Percentiles rank a stretch among this genome's conserved stretches.
phyloP scores from a whole-genome alignment of 1,140 invertebrate species.

The Macrosteles quadrilineatus region DNA sequence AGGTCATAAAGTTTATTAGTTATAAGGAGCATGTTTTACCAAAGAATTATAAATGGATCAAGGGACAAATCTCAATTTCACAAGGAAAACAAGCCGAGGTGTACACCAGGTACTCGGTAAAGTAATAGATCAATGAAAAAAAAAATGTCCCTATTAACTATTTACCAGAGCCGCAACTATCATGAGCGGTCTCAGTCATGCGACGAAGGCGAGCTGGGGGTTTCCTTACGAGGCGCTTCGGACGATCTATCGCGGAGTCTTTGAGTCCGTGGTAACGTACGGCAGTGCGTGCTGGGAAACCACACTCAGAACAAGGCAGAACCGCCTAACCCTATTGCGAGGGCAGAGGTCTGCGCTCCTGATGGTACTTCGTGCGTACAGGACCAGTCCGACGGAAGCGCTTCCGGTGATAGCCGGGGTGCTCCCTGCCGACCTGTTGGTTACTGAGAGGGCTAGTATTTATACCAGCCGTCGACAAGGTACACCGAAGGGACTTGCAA shows the following conservation, averaged over 20 bases:
- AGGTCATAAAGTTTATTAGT: no score
- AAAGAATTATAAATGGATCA: no score
- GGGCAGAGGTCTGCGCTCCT: conserved; percentile 23
- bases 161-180: neutral
- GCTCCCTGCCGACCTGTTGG: neutral
- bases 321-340: neutral
- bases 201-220: neutral
- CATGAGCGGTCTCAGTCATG: neutral
- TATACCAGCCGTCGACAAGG: neutral
- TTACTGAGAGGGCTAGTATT: neutral
- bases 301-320: neutral
- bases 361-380: conserved; percentile 13
- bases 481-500: neutral
- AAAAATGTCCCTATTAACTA: no score
- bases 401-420: neutral
- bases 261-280: conserved; percentile 5
- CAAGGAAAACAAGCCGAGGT: no score
- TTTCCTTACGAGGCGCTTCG: neutral
- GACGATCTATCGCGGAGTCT: conserved; percentile 7
- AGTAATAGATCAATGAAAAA: no score
- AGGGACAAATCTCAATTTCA: no score
- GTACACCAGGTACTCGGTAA: no score
- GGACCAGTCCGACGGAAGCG: conserved; percentile 21
- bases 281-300: neutral
- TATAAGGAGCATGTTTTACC: no score